Conservation (phyloP, 1,140 invertebrate species). For the Hormaphis cornu region DNA sequence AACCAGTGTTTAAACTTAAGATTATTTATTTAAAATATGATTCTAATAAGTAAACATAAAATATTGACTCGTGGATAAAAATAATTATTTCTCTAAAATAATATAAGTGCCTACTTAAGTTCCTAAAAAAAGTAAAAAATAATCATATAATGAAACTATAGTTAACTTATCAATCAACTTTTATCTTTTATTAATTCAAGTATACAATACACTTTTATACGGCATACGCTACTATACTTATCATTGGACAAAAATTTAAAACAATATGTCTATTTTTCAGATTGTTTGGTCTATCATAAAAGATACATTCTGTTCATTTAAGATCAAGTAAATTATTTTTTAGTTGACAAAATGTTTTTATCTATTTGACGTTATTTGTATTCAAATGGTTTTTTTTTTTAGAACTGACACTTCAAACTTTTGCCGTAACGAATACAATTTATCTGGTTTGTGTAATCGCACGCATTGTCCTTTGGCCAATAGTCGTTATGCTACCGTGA, state of each 20-base stretch:
- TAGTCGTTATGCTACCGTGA: conserved; percentile 95
- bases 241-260: neutral
- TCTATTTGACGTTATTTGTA: neutral
- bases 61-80: too few species aligned
- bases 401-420: conserved; percentile 93
- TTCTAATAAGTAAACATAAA: too few species aligned
- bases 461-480: conserved; percentile 93
- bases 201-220: neutral
- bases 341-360: neutral
- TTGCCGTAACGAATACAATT: conserved; percentile 96
- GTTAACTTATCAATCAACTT: too few species aligned
- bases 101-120: too few species aligned
- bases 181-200: too few species aligned
- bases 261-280: conserved; percentile 48
- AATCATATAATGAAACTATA: too few species aligned
- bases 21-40: too few species aligned
- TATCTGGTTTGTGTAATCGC: conserved; percentile 90
- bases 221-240: neutral
- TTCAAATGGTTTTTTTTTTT: conserved; percentile 39
- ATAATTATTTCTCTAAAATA: too few species aligned
- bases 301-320: conserved; percentile 87
- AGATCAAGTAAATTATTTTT: conserved; percentile 72
- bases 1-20: too few species aligned
- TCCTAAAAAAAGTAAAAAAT: too few species aligned
- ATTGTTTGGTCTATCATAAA: conserved; percentile 95